Evolutionary conservation across 2,113 vertebrate genomes (phyloP).

Genomic region (Macrotis lagotis): DNA sequence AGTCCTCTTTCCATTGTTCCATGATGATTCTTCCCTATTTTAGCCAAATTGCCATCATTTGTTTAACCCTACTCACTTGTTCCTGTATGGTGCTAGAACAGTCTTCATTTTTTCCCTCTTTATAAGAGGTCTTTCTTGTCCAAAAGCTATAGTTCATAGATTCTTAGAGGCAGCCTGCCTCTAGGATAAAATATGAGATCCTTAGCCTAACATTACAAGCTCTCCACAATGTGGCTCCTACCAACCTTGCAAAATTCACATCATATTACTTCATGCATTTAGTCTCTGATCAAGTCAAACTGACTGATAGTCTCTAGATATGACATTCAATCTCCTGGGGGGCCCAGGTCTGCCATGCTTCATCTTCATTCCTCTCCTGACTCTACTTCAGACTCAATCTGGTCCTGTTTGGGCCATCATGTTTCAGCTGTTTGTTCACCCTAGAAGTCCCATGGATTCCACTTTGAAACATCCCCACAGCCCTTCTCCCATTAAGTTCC

Average conservation of each 20-base stretch:
- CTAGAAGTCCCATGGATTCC: neutral
- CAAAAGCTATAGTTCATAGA: neutral
- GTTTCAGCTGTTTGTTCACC: neutral
- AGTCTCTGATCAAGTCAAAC: neutral
- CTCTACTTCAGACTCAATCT: neutral
- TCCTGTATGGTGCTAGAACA: neutral
- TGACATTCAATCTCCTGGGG: neutral
- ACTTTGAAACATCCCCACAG: no score
- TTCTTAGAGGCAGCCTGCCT: neutral
- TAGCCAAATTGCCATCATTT: no score
- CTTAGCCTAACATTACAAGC: neutral
- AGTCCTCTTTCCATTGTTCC: neutral
- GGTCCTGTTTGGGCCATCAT: no score
- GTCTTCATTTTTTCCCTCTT: no score
- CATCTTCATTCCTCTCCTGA: neutral
- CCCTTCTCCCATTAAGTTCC: neutral
- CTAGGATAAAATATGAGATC: neutral
- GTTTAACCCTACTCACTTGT: neutral
- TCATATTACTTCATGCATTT: neutral
- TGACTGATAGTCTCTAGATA: neutral
- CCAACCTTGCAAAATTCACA: neutral
- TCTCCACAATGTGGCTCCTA: neutral
- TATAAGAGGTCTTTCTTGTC: no score
- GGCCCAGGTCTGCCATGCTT: neutral
- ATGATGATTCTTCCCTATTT: no score